These are phyloP conservation scores for Actinostola sp. DNA, from an alignment of 92 coral and sea anemone genomes.

Conservation along the genomic window DNA sequence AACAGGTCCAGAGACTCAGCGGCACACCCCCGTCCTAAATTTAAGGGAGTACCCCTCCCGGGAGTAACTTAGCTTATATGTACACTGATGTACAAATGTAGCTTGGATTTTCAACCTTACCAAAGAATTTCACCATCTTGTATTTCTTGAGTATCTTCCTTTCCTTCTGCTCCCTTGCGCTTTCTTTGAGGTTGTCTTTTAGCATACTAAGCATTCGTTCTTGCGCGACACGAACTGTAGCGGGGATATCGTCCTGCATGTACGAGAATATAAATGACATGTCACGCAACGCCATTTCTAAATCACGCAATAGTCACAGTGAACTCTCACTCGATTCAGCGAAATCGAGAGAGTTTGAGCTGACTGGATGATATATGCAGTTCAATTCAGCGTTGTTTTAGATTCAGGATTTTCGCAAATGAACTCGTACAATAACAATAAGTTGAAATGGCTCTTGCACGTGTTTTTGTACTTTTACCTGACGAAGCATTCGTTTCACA, in stretches of 20 bases:
- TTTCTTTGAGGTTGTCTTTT: constrained; percentile 60
- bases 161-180: constrained; percentile 64
- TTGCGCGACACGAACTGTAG: constrained; percentile 79
- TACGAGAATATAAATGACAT: background rate
- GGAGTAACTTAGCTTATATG: no score
- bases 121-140: constrained; percentile 90
- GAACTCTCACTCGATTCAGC: background rate
- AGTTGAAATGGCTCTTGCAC: background rate
- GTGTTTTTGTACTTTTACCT: constrained; percentile 37
- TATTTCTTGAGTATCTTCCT: constrained; percentile 63
- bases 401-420: background rate
- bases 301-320: background rate
- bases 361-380: no score
- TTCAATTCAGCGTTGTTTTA: no score
- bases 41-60: no score
- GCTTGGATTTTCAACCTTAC: constrained; percentile 33
- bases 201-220: constrained; percentile 80
- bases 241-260: constrained; percentile 73
- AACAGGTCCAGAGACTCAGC: no score
- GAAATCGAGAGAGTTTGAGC: no score
- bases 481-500: constrained; percentile 68
- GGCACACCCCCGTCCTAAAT: no score
- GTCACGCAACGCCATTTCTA: background rate
- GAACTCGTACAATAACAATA: background rate
- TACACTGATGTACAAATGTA: background rate